Evolutionary conservation across 1,140 invertebrate genomes (phyloP).

Genomic region (Aphelinus certus): DNA sequence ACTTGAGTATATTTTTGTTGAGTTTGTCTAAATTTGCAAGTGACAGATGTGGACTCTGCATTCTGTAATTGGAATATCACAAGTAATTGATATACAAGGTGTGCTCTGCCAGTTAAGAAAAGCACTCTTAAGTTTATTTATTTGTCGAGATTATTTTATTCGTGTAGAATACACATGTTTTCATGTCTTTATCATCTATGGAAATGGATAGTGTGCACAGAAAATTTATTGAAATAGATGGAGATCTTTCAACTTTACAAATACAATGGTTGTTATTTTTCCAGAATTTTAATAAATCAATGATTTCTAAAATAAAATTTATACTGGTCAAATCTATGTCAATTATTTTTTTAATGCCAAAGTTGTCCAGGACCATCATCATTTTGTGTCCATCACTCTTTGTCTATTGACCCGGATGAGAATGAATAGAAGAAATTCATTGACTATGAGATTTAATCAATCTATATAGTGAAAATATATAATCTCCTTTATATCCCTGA

Average conservation of each 20-base stretch:
- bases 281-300: too few relatives aligned
- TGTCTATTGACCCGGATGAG: slow-evolving; percentile 1
- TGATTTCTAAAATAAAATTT: neutral
- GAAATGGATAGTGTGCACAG: slow-evolving; percentile 3
- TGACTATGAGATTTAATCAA: slow-evolving; percentile 11
- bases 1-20: too few relatives aligned
- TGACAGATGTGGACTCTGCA: neutral
- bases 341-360: slow-evolving; percentile 9
- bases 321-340: neutral
- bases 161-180: neutral
- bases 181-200: slow-evolving; percentile 13
- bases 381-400: slow-evolving; percentile 9
- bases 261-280: too few relatives aligned
- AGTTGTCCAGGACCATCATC: slow-evolving; percentile 15
- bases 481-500: neutral
- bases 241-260: too few relatives aligned
- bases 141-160: slow-evolving; percentile 14
- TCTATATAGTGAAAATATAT: too few relatives aligned
- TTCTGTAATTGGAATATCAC: neutral
- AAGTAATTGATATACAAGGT: slow-evolving; percentile 24
- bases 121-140: slow-evolving; percentile 20
- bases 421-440: slow-evolving; percentile 1
- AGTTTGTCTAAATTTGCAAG: too few relatives aligned
- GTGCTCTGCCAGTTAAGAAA: slow-evolving; percentile 38
- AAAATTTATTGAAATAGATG: neutral